These are phyloP conservation scores for Thaumatotibia leucotreta DNA, from an alignment of 1,140 invertebrate species.

Conservation along the genomic window DNA sequence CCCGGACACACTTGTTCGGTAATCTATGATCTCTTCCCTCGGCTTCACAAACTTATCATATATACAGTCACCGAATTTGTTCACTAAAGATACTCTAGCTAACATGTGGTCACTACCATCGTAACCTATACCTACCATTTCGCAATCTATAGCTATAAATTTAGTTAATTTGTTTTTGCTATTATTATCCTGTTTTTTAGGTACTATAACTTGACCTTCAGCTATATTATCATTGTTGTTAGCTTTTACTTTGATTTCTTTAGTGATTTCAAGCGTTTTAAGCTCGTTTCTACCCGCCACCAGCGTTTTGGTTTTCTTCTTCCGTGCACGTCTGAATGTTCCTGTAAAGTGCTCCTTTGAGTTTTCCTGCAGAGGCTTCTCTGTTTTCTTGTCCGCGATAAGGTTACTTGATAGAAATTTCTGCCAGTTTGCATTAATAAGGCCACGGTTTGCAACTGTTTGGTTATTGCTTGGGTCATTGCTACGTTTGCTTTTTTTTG, in stretches of 20 bases:
- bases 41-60: constrained; percentile 96
- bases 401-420: constrained; percentile 51
- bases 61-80: constrained; percentile 88
- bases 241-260: not conserved
- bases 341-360: constrained; percentile 46
- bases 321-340: constrained; percentile 47
- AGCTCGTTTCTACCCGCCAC: constrained; percentile 24
- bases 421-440: constrained; percentile 70
- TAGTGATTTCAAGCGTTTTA: constrained; percentile 31
- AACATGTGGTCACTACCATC: constrained; percentile 87
- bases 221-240: not conserved
- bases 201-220: not conserved
- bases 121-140: constrained; percentile 95
- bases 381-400: constrained; percentile 46
- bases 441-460: constrained; percentile 35
- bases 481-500: constrained; percentile 48
- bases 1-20: constrained; percentile 93
- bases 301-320: constrained; percentile 44
- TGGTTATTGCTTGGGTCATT: constrained; percentile 32
- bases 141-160: constrained; percentile 94
- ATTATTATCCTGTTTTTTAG: constrained; percentile 11
- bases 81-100: constrained; percentile 94
- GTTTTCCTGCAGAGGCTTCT: constrained; percentile 25
- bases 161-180: constrained; percentile 77
- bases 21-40: constrained; percentile 82